phyloP scores from a whole-genome alignment of 2,113 vertebrate genomes.

The Pedetes capensis region DNA sequence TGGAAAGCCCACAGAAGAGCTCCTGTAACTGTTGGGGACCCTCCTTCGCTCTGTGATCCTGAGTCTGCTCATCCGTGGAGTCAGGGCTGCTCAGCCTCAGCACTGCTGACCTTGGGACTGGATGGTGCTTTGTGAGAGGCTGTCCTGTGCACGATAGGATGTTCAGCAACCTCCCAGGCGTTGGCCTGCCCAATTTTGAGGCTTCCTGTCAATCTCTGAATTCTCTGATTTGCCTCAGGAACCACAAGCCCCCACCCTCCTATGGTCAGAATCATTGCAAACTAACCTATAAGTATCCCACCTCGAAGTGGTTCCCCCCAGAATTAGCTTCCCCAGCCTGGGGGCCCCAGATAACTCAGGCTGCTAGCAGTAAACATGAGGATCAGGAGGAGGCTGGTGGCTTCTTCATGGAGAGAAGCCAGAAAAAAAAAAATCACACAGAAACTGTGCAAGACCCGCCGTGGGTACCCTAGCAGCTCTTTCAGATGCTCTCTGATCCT shows the following conservation, averaged over 20 bases:
- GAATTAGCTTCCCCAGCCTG: background rate
- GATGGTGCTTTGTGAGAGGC: background rate
- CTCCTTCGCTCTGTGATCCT: background rate
- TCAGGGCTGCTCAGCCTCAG: background rate
- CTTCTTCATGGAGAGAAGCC: background rate
- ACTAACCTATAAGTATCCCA: background rate
- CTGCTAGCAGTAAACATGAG: background rate
- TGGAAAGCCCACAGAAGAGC: fast-evolving
- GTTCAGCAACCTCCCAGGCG: background rate
- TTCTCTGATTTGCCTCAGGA: background rate
- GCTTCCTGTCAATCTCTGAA: background rate
- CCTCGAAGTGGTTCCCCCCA: background rate
- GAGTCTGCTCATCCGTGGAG: too few relatives aligned
- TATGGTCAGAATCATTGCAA: background rate
- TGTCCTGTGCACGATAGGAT: background rate
- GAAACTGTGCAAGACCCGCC: background rate
- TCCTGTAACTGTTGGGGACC: too few relatives aligned
- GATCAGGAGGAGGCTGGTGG: too few relatives aligned
- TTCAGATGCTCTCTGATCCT: background rate
- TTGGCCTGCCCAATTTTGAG: background rate
- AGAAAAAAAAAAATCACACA: background rate
- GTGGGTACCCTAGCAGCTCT: background rate
- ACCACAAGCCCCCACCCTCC: too few relatives aligned
- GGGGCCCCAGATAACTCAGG: background rate
- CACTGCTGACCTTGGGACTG: fast-evolving